Conservation (phyloP, 2,888 invertebrate genomes). For the Noctuana brunneofusca region DNA sequence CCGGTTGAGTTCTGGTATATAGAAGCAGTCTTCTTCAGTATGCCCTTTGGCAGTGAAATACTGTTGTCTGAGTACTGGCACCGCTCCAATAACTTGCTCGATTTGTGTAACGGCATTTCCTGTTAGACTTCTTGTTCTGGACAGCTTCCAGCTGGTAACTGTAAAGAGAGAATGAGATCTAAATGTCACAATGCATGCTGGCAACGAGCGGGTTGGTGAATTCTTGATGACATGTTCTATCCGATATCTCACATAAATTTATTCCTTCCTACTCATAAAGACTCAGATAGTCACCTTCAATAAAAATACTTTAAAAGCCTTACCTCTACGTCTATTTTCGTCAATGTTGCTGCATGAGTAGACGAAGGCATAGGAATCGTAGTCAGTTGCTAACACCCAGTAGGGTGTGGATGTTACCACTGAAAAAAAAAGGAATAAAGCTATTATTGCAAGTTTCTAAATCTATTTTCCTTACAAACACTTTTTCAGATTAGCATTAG, state of each 20-base stretch:
- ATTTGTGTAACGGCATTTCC: slow-evolving; percentile 45
- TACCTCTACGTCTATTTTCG: slow-evolving; percentile 55
- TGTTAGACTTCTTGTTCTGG: slow-evolving; percentile 39
- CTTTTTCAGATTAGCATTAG: no score
- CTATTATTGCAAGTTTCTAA: not conserved
- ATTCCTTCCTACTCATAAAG: no score
- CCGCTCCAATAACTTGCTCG: slow-evolving; percentile 45
- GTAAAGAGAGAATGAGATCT: no score
- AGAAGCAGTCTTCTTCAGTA: slow-evolving; percentile 62
- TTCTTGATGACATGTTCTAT: no score
- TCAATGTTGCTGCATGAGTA: slow-evolving; percentile 84
- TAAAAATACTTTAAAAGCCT: slow-evolving; percentile 14
- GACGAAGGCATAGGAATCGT: slow-evolving; percentile 83
- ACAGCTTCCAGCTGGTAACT: no score
- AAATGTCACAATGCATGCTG: no score
- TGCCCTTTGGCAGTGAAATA: slow-evolving; percentile 57
- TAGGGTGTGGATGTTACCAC: slow-evolving; percentile 59
- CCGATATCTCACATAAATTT: no score
- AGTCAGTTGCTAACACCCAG: slow-evolving; percentile 87
- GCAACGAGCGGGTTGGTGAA: no score
- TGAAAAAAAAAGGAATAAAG: slow-evolving; percentile 44
- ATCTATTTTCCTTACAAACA: no score
- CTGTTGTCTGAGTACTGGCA: slow-evolving; percentile 56
- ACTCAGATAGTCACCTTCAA: not conserved
- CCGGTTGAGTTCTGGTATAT: slow-evolving; percentile 53